Base-by-base conservation (phyloP, 2,888 invertebrate species). In the Acronicta psi region DNA sequence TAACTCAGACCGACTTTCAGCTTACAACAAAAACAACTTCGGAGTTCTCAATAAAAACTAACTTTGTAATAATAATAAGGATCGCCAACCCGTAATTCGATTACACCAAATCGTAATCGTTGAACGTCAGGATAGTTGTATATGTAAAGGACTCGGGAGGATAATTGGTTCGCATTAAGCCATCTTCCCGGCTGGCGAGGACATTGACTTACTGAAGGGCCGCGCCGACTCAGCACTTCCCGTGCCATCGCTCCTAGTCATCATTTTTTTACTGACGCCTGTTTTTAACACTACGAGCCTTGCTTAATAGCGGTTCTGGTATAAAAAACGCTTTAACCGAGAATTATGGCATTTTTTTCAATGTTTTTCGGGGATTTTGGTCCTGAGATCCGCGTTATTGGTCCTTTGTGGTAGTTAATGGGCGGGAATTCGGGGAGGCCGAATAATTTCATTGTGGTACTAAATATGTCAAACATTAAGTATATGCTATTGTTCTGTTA, bases 101-200 rank as follows among this genome's bases (percentile, higher is more conserved):
- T 73, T 71, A 63, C 59, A 53, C 23, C 31, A 47, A 58, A 71
- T 57, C 37, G 59, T 64, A 67, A 79, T 73, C 54, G 64, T 51
- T 49, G 59, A 76, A 60, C 63, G 64, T 66, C 57, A 58, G 53
- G 49, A 69, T 74, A 66, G 66, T 73, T 69, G 66, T 67, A 59
- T 64, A 71, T 66, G 65, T 69, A 59, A 69, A 75, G 64, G 64
- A 67, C 60, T 66, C 36, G 54, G 51, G 49, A 69, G 73, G 77
- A 75, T 82, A 82, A 82, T 82, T 82, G 77, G 73, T 71, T 67
- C 62, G 57, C 74, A 82, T 82, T 79, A 82, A 79, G 74, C 66
- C 66, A 67, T 77, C 71, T 70, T 78, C 61, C 60, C 63, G 62
- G 56, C 74, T 82, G 82, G 20, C 52, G 38, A 69, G 70, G 80